These are phyloP conservation scores for Eurosta solidaginis DNA, from an alignment of 1,140 invertebrate species.

Conservation along the genomic window DNA sequence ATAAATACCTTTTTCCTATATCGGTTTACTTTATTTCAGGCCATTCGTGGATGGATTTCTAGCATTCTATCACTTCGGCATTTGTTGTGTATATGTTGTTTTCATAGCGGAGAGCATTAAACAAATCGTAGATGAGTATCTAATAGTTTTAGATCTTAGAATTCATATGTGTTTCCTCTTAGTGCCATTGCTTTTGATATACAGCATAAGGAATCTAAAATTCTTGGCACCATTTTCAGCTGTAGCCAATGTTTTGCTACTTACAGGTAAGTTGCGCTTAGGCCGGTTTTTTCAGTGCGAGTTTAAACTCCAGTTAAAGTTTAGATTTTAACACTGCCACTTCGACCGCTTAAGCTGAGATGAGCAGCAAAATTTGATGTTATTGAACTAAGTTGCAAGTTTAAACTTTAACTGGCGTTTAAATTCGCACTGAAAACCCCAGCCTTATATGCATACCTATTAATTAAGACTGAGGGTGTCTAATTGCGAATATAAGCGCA, in stretches of 20 bases:
- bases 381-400: no score
- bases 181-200: constrained; percentile 71
- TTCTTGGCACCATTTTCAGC: constrained; percentile 80
- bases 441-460: no score
- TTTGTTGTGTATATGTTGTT: constrained; percentile 87
- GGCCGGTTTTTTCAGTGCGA: background rate
- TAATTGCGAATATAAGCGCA: no score
- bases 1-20: background rate
- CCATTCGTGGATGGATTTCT: constrained; percentile 71
- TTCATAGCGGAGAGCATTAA: constrained; percentile 80
- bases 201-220: constrained; percentile 78
- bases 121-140: constrained; percentile 63
- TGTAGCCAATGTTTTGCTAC: constrained; percentile 75
- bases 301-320: background rate
- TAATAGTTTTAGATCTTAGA: constrained; percentile 56
- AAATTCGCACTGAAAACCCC: no score
- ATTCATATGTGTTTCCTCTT: constrained; percentile 64
- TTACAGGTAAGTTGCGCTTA: constrained; percentile 62
- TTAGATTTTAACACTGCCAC: no score
- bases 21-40: constrained; percentile 44
- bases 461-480: no score
- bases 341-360: no score
- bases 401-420: no score
- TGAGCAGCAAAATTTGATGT: no score
- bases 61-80: constrained; percentile 85